A percentile compares a stretch with the other conserved stretches of the same genome.
Conservation (phyloP, 1,140 invertebrate species). For the Brachionus rubens region DNA sequence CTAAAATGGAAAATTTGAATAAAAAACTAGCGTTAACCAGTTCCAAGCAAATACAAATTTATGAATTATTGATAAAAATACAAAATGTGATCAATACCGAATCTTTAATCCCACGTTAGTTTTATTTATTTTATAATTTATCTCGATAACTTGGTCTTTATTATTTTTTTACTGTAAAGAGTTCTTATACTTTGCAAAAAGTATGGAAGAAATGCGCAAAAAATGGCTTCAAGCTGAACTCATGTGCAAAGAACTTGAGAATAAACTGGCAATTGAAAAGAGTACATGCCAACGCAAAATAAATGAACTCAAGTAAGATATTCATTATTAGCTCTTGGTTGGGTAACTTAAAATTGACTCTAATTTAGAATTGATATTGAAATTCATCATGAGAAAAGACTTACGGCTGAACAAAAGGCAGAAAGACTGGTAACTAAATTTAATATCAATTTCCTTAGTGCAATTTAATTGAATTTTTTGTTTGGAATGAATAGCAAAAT, state of each 20-base stretch:
- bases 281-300: slow-evolving; percentile 39
- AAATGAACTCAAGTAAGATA: slow-evolving; percentile 38
- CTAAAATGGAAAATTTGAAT: slow-evolving; percentile 43
- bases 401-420: slow-evolving; percentile 22
- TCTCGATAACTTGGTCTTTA: too few species aligned
- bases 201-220: slow-evolving; percentile 46
- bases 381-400: slow-evolving; percentile 44
- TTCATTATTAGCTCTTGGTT: neutral
- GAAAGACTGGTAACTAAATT: slow-evolving; percentile 32
- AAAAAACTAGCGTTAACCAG: neutral
- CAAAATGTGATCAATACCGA: slow-evolving; percentile 44
- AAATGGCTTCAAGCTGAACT: slow-evolving; percentile 41
- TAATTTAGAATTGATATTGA: slow-evolving; percentile 38
- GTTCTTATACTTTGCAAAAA: slow-evolving; percentile 45
- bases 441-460: neutral
- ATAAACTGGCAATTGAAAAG: slow-evolving; percentile 10
- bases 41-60: slow-evolving; percentile 45
- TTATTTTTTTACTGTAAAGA: too few species aligned
- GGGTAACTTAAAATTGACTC: neutral
- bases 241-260: slow-evolving; percentile 10
- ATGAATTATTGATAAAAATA: slow-evolving; percentile 27
- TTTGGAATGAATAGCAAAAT: slow-evolving; percentile 6
- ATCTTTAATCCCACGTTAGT: slow-evolving; percentile 29
- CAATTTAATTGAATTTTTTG: neutral
- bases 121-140: too few species aligned